These are phyloP conservation scores for Setipinna tenuifilis DNA, from an alignment of 2,797 vertebrate genomes.

Conservation along the genomic window DNA sequence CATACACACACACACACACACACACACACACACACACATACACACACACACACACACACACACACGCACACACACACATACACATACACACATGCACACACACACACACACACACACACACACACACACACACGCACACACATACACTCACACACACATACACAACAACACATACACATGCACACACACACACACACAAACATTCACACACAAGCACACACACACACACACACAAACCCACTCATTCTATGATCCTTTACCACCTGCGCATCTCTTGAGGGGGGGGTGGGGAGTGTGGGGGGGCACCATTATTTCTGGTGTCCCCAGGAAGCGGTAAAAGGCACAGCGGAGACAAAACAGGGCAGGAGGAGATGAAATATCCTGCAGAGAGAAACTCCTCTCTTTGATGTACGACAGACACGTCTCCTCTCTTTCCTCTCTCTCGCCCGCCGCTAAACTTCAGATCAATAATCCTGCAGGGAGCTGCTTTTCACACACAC, in stretches of 20 bases:
- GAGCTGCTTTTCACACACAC: slow-evolving; percentile 49
- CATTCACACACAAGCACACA: neutral
- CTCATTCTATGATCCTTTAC: neutral
- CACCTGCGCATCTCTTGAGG: slow-evolving; percentile 32
- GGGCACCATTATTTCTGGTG: slow-evolving; percentile 25
- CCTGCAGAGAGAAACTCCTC: slow-evolving; percentile 56
- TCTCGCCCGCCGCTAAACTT: slow-evolving; percentile 58
- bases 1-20: neutral
- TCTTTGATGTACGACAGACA: slow-evolving; percentile 64
- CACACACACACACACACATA: slow-evolving; percentile 1
- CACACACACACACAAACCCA: slow-evolving; percentile 4
- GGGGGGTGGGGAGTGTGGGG: too few relatives aligned
- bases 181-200: neutral
- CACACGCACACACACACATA: slow-evolving; percentile 4
- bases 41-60: slow-evolving; percentile 2
- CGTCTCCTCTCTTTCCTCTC: slow-evolving; percentile 65
- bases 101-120: neutral
- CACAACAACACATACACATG: neutral
- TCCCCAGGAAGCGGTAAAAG: slow-evolving; percentile 57
- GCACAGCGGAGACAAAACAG: slow-evolving; percentile 59
- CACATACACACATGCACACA: neutral
- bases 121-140: neutral
- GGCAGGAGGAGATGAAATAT: slow-evolving; percentile 57
- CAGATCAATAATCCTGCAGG: slow-evolving; percentile 72
- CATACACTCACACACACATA: neutral